A percentile compares a stretch with the other conserved stretches of the same genome.
Evolutionary conservation across 2,888 invertebrate species (phyloP).

Genomic region (Fragum sueziense): DNA sequence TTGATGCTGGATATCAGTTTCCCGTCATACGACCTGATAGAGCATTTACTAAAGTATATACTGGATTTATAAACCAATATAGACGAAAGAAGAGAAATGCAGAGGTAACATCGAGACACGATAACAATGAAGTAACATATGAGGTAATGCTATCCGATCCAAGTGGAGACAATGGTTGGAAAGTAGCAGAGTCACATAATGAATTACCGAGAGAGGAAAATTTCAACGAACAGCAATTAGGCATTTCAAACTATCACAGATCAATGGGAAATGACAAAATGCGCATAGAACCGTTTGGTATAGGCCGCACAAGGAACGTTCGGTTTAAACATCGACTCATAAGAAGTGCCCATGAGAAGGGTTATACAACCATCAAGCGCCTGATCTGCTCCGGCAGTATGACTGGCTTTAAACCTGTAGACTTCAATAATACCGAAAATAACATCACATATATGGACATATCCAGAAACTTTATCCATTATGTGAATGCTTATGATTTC

Average conservation of each 20-base stretch:
- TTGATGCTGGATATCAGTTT: constrained; percentile 42
- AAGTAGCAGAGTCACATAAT: not conserved
- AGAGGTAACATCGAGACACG: not conserved
- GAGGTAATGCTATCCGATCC: too few species aligned
- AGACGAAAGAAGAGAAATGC: constrained; percentile 1
- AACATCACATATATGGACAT: constrained; percentile 47
- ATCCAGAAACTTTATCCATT: constrained; percentile 42
- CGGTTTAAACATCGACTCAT: not conserved
- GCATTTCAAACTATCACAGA: not conserved
- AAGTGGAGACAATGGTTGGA: not conserved
- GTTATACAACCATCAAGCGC: not conserved
- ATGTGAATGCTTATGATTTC: constrained; percentile 21
- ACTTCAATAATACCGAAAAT: constrained; percentile 41
- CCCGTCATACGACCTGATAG: not conserved
- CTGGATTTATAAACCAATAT: not conserved
- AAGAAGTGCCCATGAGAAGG: not conserved
- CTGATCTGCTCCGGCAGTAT: constrained; percentile 49
- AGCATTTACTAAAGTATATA: not conserved
- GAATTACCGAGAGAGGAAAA: not conserved
- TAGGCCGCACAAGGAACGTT: too few species aligned
- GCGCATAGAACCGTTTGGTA: too few species aligned
- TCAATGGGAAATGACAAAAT: too few species aligned
- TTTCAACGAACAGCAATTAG: not conserved
- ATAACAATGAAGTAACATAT: too few species aligned
- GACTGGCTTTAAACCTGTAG: constrained; percentile 9